Evolutionary conservation across 2,888 invertebrate genomes (phyloP), one percentile per base, ranked within the genome.

Genomic region (Papilio gigon): DNA sequence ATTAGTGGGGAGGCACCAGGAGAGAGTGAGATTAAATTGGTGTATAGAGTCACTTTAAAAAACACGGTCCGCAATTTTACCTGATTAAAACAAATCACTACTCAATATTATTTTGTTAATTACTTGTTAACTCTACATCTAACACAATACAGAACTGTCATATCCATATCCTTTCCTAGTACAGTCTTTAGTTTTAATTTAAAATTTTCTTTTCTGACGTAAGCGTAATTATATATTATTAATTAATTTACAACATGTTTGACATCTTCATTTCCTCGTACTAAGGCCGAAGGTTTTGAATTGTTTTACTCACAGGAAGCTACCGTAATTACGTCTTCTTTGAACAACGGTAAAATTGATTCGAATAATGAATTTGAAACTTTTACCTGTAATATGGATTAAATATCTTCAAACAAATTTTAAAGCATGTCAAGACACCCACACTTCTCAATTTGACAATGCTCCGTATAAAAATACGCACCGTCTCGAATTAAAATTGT

Each of bases 301-400:
- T 86, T 81, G 77, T 78, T 80, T 76, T 76, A 76, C 76, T 75
- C 74, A 72, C 78, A 78, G 80, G 77, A 82, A 83, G 78, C 79
- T 73, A 76, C 75, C 80, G 84, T 85, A 86, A 87, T 89, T 86
- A 84, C 82, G 84, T 86, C 84, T 85, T 84, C 80, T 84, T 84
- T 82, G 76, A 82, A 80, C 80, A 83, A 78, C 74, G 76, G 76
- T 77, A 74, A 74, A 77, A 81, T n/a, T n/a, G n/a, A n/a, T n/a
- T n/a, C n/a, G 79, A 72, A 76, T 76, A 76, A 76, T 73, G 70
- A 74, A 71, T 71, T 72, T 78, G 69, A 74, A 77, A 75, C 76
- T 74, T 75, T 75, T 75, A 44, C 8, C 12, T 75, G 74, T 72
- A 71, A 65, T 70, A 59, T 47, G 59, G 20, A 60, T 63, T 62